Conservation (phyloP, 2,888 invertebrate species). For the Pyrochroa serraticornis region DNA sequence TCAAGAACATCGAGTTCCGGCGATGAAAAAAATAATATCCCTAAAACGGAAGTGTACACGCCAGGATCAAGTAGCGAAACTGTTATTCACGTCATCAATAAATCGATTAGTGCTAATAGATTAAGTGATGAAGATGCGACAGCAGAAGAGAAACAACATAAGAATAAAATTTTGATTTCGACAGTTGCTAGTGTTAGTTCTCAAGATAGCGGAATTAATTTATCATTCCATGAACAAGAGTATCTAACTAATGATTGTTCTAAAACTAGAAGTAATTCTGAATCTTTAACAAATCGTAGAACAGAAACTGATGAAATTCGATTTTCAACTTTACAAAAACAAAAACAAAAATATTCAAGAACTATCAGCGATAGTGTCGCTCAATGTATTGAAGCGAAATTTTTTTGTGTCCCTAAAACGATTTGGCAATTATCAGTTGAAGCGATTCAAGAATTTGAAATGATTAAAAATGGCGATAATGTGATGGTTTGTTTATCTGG, state of each 20-base stretch:
- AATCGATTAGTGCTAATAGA: conserved; percentile 64
- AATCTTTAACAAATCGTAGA: conserved; percentile 47
- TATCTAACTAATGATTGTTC: conserved; percentile 40
- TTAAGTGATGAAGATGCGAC: conserved; percentile 64
- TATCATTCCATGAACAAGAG: conserved; percentile 74
- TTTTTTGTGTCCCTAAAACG: conserved; percentile 79
- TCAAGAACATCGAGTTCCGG: conserved; percentile 50
- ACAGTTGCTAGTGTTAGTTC: conserved; percentile 75
- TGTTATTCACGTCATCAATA: conserved; percentile 56
- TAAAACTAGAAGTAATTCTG: conserved; percentile 52
- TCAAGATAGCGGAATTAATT: conserved; percentile 79
- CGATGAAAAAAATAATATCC: conserved; percentile 43
- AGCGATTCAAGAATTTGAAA: conserved; percentile 82
- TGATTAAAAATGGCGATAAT: conserved; percentile 83
- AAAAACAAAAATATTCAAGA: conserved; percentile 44
- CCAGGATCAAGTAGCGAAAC: conserved; percentile 54
- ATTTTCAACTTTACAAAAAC: conserved; percentile 50
- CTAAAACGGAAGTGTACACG: conserved; percentile 44
- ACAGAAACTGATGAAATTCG: conserved; percentile 47
- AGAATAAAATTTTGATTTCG: conserved; percentile 67
- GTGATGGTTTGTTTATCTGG: conserved; percentile 86
- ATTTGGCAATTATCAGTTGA: conserved; percentile 84
- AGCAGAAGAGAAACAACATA: conserved; percentile 49
- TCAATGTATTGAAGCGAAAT: conserved; percentile 56
- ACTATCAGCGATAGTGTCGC: conserved; percentile 44